Conservation (phyloP, 2,113 vertebrate genomes). For the Aix galericulata region DNA sequence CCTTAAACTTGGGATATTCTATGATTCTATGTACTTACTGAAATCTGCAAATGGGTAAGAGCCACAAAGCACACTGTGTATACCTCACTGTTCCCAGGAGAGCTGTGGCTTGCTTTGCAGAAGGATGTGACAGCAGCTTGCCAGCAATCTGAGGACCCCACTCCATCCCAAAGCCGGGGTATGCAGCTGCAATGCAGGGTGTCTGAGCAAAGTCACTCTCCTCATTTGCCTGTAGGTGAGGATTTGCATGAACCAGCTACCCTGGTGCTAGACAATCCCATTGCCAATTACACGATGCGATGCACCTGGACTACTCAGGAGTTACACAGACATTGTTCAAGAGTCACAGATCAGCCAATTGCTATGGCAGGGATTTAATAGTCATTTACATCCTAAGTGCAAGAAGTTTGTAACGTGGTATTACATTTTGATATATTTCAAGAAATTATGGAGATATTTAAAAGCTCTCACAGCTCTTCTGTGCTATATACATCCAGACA, state of each 20-base stretch:
- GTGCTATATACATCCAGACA: neutral
- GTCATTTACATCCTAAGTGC: neutral
- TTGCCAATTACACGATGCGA: neutral
- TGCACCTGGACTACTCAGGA: neutral
- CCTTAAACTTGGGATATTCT: too few relatives aligned
- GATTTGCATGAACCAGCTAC: neutral
- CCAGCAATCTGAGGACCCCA: accelerated
- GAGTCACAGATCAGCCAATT: neutral
- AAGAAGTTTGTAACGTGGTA: neutral
- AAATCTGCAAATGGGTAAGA: neutral
- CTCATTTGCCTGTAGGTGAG: neutral
- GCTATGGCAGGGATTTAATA: neutral
- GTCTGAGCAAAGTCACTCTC: neutral
- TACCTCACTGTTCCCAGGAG: accelerated
- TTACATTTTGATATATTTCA: neutral
- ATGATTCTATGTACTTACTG: neutral
- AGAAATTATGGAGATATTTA: neutral
- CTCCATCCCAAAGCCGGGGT: accelerated
- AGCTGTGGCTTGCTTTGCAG: neutral
- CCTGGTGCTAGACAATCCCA: neutral
- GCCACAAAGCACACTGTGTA: accelerated
- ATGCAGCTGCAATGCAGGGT: accelerated
- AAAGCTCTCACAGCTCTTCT: neutral
- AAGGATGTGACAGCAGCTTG: neutral
- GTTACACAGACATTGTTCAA: neutral